Percentiles rank a stretch among this genome's conserved stretches.
Conservation (phyloP, 1,140 invertebrate species). For the Monochamus saltuarius region DNA sequence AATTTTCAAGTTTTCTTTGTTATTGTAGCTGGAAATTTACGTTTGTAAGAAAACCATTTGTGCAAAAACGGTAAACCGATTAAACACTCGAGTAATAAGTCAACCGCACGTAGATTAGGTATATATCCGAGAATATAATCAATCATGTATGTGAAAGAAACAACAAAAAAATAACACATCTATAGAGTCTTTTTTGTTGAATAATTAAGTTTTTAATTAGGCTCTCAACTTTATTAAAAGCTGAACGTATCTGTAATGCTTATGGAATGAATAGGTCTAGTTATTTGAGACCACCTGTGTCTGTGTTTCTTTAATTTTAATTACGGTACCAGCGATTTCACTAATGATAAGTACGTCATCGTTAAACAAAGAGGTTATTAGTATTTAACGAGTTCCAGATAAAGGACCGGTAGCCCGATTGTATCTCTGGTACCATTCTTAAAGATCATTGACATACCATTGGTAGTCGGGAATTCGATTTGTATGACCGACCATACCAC, state of each 20-base stretch:
- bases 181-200: not conserved
- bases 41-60: too few species aligned
- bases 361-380: slow-evolving; percentile 29
- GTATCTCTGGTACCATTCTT: slow-evolving; percentile 25
- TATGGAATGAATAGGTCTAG: not conserved
- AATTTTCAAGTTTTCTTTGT: too few species aligned
- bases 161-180: slow-evolving; percentile 4
- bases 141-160: not conserved
- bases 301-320: slow-evolving; percentile 19
- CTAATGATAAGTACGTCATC: slow-evolving; percentile 28
- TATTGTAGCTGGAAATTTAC: too few species aligned
- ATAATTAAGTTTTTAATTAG: slow-evolving; percentile 3
- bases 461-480: slow-evolving; percentile 18
- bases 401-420: slow-evolving; percentile 32
- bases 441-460: slow-evolving; percentile 31
- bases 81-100: too few species aligned
- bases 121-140: not conserved
- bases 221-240: slow-evolving; percentile 5
- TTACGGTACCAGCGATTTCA: slow-evolving; percentile 22
- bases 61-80: too few species aligned
- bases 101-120: not conserved
- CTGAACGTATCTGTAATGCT: not conserved
- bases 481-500: slow-evolving; percentile 19
- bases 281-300: slow-evolving; percentile 24
- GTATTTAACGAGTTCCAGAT: slow-evolving; percentile 31